Percentiles rank a stretch among this genome's conserved stretches.
Conservation (phyloP, 2,797 vertebrate genomes). For the Anguilla pacifica region DNA sequence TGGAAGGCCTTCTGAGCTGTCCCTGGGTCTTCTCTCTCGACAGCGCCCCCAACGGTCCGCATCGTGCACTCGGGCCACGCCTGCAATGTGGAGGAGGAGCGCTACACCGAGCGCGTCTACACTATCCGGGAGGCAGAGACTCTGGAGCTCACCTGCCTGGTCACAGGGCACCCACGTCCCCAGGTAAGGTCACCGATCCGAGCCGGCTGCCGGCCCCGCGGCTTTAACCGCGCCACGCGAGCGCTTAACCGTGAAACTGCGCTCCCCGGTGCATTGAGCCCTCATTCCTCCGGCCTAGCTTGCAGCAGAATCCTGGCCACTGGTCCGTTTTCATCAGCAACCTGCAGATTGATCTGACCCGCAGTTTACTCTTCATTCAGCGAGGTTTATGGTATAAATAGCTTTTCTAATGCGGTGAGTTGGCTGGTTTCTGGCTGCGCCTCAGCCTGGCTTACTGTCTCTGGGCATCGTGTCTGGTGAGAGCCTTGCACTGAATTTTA, state of each 20-base stretch:
- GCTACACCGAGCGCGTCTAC: constrained; percentile 94
- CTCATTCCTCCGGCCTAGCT: background rate
- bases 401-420: background rate
- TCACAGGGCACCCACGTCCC: constrained; percentile 92
- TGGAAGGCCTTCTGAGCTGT: background rate
- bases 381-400: background rate
- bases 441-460: background rate
- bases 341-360: background rate
- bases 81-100: constrained; percentile 95
- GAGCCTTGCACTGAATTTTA: background rate
- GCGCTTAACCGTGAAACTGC: background rate
- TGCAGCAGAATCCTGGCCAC: background rate
- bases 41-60: constrained; percentile 91
- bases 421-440: background rate
- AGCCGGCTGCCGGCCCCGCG: background rate
- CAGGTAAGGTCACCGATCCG: constrained; percentile 79
- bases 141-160: constrained; percentile 91
- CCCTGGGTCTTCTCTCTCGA: background rate
- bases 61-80: constrained; percentile 95
- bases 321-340: background rate
- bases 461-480: background rate
- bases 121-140: constrained; percentile 96
- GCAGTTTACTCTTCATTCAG: no score
- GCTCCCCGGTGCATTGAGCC: background rate
- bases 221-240: background rate